Evolutionary conservation across 2,113 vertebrate species (phyloP).

Genomic region (Etheostoma cragini): DNA sequence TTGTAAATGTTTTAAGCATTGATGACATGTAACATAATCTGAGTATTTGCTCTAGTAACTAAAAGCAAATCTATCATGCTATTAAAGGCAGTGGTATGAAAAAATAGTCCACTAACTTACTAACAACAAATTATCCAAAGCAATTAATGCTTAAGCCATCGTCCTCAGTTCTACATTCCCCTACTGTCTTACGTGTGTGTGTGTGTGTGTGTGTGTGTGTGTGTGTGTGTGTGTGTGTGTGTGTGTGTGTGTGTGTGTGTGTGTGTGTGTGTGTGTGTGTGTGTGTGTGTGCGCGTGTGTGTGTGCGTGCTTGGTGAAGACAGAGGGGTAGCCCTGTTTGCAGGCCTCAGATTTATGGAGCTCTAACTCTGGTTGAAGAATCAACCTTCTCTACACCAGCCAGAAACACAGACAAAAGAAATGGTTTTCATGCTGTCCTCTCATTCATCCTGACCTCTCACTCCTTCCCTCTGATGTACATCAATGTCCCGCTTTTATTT

Average conservation of each 20-base stretch:
- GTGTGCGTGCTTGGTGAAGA: constrained; percentile 30
- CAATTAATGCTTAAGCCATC: background rate
- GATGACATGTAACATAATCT: background rate
- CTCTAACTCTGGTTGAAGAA: constrained; percentile 62
- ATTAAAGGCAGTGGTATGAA: background rate
- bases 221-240: background rate
- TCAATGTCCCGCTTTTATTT: constrained; percentile 62
- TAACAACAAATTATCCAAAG: background rate
- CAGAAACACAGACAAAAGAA: constrained; percentile 69
- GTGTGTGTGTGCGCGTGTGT: constrained; percentile 2
- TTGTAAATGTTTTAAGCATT: background rate
- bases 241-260: background rate
- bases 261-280: background rate
- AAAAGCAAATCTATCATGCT: background rate
- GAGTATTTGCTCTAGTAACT: background rate
- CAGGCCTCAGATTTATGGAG: constrained; percentile 67
- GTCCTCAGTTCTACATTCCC: background rate
- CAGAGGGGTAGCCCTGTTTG: constrained; percentile 54
- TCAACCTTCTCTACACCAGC: constrained; percentile 60
- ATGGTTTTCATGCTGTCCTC: constrained; percentile 58
- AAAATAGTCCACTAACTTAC: background rate
- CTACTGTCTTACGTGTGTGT: constrained; percentile 5
- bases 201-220: constrained; percentile 4
- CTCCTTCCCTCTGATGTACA: constrained; percentile 62
- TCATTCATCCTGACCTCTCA: constrained; percentile 66